These are phyloP conservation scores for Furcula furcula DNA, from an alignment of 2,888 invertebrate species.

Conservation along the genomic window DNA sequence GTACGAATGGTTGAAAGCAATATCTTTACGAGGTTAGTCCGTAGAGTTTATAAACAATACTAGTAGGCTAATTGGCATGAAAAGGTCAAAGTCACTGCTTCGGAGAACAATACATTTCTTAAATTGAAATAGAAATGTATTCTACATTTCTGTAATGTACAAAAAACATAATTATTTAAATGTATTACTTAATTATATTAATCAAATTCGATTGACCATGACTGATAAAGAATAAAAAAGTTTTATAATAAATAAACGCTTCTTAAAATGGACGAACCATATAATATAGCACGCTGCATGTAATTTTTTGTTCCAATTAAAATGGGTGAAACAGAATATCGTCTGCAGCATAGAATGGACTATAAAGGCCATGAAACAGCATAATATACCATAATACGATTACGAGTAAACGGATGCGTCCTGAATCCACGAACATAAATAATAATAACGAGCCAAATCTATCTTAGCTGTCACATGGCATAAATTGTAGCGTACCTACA, in stretches of 20 bases:
- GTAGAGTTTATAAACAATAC: background rate
- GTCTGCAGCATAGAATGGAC: slow-evolving; percentile 14
- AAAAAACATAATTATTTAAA: no score
- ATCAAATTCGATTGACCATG: no score
- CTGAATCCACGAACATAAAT: slow-evolving; percentile 17
- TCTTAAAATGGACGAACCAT: no score
- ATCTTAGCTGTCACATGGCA: slow-evolving; percentile 13
- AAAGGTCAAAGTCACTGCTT: background rate
- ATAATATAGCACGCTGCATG: no score
- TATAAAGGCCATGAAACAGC: slow-evolving; percentile 9
- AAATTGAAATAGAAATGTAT: no score
- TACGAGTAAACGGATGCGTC: slow-evolving; percentile 15
- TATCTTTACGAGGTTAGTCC: background rate
- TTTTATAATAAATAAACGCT: no score
- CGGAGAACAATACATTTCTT: background rate
- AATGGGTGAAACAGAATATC: no score
- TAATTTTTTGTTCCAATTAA: no score
- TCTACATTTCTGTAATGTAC: no score
- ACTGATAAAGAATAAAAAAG: no score
- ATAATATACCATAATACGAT: slow-evolving; percentile 2
- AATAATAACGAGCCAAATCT: slow-evolving; percentile 21
- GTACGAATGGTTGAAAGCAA: background rate
- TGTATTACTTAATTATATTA: no score
- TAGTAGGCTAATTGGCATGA: background rate
- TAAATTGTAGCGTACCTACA: background rate